Evolutionary conservation across 2,888 invertebrate species (phyloP).

Genomic region (Halictus ligatus): DNA sequence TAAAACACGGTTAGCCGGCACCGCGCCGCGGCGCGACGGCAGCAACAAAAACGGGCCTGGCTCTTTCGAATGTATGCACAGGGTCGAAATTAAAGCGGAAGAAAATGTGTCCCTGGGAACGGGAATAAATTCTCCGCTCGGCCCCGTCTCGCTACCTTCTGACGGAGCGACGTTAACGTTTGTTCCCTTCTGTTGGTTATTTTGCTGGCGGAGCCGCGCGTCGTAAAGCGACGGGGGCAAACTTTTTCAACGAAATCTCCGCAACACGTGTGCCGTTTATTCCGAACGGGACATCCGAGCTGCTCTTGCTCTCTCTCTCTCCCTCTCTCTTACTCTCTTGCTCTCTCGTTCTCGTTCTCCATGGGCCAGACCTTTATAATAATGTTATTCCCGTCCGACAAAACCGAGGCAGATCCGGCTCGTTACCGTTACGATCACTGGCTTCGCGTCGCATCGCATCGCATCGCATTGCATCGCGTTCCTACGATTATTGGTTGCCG

Average conservation of each 20-base stretch:
- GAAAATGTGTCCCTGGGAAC: slow-evolving; percentile 8
- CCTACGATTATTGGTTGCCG: slow-evolving; percentile 64
- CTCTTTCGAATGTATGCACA: not conserved
- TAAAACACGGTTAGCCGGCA: slow-evolving; percentile 37
- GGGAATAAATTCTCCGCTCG: slow-evolving; percentile 34
- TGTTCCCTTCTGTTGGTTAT: slow-evolving; percentile 3
- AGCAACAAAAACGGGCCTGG: not conserved
- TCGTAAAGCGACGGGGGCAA: slow-evolving; percentile 9
- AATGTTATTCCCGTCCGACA: slow-evolving; percentile 58
- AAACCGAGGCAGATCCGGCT: slow-evolving; percentile 46
- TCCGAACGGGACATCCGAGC: slow-evolving; percentile 43
- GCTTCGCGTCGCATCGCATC: slow-evolving; percentile 11
- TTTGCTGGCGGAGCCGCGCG: not conserved
- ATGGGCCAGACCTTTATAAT: slow-evolving; percentile 48
- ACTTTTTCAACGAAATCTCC: slow-evolving; percentile 31
- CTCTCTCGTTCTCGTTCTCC: not conserved
- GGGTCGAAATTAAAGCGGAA: slow-evolving; percentile 29
- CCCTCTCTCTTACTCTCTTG: slow-evolving; percentile 12
- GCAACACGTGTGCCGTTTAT: slow-evolving; percentile 59
- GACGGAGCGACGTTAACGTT: slow-evolving; percentile 20
- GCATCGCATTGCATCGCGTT: not conserved
- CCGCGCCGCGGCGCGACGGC: not conserved
- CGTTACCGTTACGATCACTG: slow-evolving; percentile 67
- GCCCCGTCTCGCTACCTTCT: slow-evolving; percentile 16
- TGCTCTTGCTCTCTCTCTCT: slow-evolving; percentile 17